Evolutionary conservation across 2,797 vertebrate species (phyloP), one percentile per base, ranked within the genome.

Genomic region (Buphagus erythrorhynchus): DNA sequence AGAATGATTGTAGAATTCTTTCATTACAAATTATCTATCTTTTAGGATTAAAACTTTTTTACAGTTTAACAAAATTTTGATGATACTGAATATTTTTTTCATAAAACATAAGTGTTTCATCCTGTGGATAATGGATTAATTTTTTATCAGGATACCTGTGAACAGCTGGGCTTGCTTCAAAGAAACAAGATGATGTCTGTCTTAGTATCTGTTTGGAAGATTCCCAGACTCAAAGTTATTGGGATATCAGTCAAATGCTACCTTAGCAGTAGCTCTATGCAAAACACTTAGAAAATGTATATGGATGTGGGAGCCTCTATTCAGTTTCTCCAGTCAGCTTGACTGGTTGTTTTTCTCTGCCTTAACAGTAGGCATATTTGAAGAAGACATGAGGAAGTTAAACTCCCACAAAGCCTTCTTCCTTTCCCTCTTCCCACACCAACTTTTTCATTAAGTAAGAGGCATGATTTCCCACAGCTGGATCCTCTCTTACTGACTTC

Each of bases 401-500:
- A 84, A 69, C 13, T 69, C 40, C 33, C 20, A 15, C 31, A 68
- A 35, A 46, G 4, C 25, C 42, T 63, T 89, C 43, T 81, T 94
- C 66, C 49, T 90, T 78, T 61, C 33, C 16, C 5, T 20, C 13
- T 57, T 80, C 74, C 46, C 57, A 6, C 49, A 58, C n/a, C 42
- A 61, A 11, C 24, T 78, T 54, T 57, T 75, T 68, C 13, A 38
- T 36, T 45, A 77, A 81, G 22, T 38, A 43, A 65, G 17, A 59
- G 18, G 11, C 14, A 6, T 28, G 51, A 31, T 45, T 96, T 92
- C 86, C 67, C 62, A 42, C 80, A 92, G 55, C 86, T 93, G 90
- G 63, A 69, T 86, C 59, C 67, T 92, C 55, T 74, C 24, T 29
- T 76, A 46, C 40, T 73, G 62, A 43, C 51, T 90, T 78, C 15